Conservation (phyloP, 2,888 invertebrate genomes). For the Bombylius major region DNA sequence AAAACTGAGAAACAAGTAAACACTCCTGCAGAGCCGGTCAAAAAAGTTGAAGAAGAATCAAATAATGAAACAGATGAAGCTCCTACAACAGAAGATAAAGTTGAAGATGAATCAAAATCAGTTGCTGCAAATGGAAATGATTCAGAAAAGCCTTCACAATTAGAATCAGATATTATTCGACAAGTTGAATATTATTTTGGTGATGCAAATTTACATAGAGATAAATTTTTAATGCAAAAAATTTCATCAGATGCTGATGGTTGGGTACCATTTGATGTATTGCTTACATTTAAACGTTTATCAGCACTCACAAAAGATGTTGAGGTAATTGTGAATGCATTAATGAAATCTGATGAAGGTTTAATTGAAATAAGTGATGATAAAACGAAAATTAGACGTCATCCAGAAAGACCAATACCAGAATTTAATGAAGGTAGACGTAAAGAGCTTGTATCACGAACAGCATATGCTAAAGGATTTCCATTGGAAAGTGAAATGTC, state of each 20-base stretch:
- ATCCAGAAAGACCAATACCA: slow-evolving; percentile 54
- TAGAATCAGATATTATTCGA: slow-evolving; percentile 51
- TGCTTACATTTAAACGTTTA: slow-evolving; percentile 82
- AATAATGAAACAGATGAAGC: slow-evolving; percentile 25
- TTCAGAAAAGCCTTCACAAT: slow-evolving; percentile 20
- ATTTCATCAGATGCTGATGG: slow-evolving; percentile 77
- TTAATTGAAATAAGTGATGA: slow-evolving; percentile 56
- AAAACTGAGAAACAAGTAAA: neutral
- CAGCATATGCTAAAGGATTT: slow-evolving; percentile 83
- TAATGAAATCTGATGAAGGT: slow-evolving; percentile 59
- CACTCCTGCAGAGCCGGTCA: neutral
- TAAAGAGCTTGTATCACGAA: slow-evolving; percentile 60
- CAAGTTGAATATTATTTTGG: slow-evolving; percentile 60
- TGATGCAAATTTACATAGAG: slow-evolving; percentile 80
- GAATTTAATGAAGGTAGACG: slow-evolving; percentile 72
- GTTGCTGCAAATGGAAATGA: neutral
- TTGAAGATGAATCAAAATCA: neutral
- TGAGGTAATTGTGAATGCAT: slow-evolving; percentile 56
- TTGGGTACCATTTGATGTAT: slow-evolving; percentile 74
- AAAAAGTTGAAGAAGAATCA: neutral
- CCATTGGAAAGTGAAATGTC: slow-evolving; percentile 55
- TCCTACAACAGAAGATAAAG: neutral
- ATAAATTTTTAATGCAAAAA: slow-evolving; percentile 86
- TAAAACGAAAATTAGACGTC: slow-evolving; percentile 51
- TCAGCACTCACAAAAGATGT: slow-evolving; percentile 54